Conservation (phyloP, 2,113 vertebrate species). For the Oxyura jamaicensis region DNA sequence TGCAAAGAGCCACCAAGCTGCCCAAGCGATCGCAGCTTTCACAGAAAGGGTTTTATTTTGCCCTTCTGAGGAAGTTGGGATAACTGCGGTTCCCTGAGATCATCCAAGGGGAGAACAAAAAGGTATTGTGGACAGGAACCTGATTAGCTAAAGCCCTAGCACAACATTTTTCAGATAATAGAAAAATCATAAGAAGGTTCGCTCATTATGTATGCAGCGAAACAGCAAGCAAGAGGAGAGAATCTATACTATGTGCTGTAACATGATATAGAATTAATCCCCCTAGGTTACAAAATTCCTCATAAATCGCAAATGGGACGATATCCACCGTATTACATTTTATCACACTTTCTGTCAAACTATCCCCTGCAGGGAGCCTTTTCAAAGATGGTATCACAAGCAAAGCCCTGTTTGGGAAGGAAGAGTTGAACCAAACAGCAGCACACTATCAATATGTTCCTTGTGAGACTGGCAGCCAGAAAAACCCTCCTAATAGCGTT, state of each 20-base stretch:
- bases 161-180: not conserved
- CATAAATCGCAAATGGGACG: slow-evolving; percentile 18
- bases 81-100: not conserved
- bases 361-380: slow-evolving; percentile 36
- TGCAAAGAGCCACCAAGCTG: not conserved
- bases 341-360: slow-evolving; percentile 64
- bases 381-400: slow-evolving; percentile 6
- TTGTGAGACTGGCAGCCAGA: not conserved
- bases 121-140: not conserved
- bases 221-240: not conserved
- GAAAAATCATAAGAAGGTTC: not conserved
- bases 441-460: not conserved
- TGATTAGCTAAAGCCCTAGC: not conserved
- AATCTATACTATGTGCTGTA: not conserved
- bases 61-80: not conserved
- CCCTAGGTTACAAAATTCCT: slow-evolving; percentile 31
- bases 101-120: not conserved
- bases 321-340: slow-evolving; percentile 12
- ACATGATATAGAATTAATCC: slow-evolving; percentile 50
- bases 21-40: not conserved
- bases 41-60: not conserved
- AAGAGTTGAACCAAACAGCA: not conserved
- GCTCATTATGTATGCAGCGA: slow-evolving; percentile 23
- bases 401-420: slow-evolving; percentile 4
- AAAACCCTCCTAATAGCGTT: not conserved